Evolutionary conservation across 2,797 vertebrate species (phyloP).

Genomic region (Pangasius mekongensis): DNA sequence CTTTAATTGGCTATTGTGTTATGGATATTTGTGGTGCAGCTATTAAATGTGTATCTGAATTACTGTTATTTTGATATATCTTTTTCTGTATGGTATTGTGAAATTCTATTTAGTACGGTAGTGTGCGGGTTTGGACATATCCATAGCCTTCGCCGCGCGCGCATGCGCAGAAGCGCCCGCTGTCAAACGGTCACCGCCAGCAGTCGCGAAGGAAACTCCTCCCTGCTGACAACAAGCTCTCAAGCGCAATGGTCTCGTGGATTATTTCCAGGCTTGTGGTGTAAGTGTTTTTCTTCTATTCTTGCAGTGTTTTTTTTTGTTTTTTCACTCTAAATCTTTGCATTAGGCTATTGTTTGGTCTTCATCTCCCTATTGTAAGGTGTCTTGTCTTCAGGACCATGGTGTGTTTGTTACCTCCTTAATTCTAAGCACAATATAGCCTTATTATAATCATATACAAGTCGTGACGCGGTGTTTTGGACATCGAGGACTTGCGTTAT

Average conservation of each 20-base stretch:
- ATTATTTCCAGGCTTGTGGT: constrained; percentile 98
- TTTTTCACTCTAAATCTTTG: background rate
- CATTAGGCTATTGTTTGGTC: background rate
- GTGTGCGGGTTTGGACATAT: background rate
- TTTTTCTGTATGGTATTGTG: background rate
- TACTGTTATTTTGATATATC: background rate
- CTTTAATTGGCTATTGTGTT: background rate
- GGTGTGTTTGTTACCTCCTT: constrained; percentile 46
- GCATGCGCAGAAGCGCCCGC: constrained; percentile 76
- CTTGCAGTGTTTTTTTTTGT: background rate
- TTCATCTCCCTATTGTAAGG: background rate
- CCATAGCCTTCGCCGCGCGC: constrained; percentile 38
- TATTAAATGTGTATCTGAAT: background rate
- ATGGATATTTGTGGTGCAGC: background rate
- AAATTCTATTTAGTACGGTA: background rate
- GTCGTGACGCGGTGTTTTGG: constrained; percentile 46
- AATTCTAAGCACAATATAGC: constrained; percentile 55
- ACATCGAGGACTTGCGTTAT: background rate
- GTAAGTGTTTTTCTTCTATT: constrained; percentile 81
- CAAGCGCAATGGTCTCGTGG: constrained; percentile 97
- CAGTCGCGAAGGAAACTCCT: constrained; percentile 74
- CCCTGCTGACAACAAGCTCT: constrained; percentile 74
- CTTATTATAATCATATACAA: constrained; percentile 17
- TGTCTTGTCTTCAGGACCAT: constrained; percentile 45
- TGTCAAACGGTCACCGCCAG: constrained; percentile 80